A percentile compares a stretch with the other conserved stretches of the same genome.
phyloP scores from a whole-genome alignment of 2,113 vertebrate species.

The Percopsis transmontana region DNA sequence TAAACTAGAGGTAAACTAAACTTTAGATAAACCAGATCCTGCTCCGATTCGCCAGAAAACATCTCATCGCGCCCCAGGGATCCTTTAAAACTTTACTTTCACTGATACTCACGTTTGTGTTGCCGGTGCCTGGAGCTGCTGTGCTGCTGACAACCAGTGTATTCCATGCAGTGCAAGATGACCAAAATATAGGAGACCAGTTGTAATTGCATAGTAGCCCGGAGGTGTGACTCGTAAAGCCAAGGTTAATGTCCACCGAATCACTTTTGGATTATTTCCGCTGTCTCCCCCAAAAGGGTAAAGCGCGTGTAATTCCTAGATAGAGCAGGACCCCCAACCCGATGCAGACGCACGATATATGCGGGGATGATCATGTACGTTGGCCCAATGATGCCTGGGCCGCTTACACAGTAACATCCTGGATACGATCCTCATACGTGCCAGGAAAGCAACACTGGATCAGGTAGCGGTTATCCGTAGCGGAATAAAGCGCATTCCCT shows the following conservation, averaged over 20 bases:
- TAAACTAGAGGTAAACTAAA: too few relatives aligned
- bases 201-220: conserved; percentile 99
- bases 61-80: not conserved
- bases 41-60: too few relatives aligned
- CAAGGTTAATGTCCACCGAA: conserved; percentile 78
- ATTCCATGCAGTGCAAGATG: conserved; percentile 99
- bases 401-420: conserved; percentile 81
- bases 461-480: conserved; percentile 59
- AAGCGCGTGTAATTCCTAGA: conserved; percentile 64
- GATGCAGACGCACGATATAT: conserved; percentile 64
- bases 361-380: conserved; percentile 61
- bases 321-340: conserved; percentile 68
- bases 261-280: conserved; percentile 53
- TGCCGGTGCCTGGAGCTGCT: conserved; percentile 91
- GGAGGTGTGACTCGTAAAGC: conserved; percentile 82
- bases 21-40: too few relatives aligned
- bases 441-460: conserved; percentile 61
- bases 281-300: conserved; percentile 31
- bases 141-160: conserved; percentile 95
- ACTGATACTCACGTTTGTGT: conserved; percentile 91
- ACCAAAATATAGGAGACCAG: conserved; percentile 97
- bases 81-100: too few relatives aligned
- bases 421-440: conserved; percentile 71
- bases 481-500: conserved; percentile 57
- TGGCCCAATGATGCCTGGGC: conserved; percentile 80